Conservation (phyloP, 2,797 vertebrate species). For the Cercopithecus diana region DNA sequence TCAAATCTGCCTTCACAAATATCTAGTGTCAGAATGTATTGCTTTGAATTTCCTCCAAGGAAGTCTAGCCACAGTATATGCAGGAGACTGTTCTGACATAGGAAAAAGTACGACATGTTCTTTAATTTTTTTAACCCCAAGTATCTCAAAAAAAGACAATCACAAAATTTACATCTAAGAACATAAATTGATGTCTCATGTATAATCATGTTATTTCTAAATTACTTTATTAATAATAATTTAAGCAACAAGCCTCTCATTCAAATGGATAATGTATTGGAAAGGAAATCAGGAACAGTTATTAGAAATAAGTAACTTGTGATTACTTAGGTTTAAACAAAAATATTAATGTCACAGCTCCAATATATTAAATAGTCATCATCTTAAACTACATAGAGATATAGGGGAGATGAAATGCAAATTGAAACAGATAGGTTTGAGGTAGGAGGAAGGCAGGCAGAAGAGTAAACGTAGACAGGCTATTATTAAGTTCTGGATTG, state of each 20-base stretch:
- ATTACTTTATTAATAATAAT: background rate
- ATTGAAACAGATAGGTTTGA: background rate
- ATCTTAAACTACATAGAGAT: background rate
- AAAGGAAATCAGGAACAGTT: background rate
- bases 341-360: background rate
- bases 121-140: background rate
- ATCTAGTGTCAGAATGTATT: background rate
- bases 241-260: background rate
- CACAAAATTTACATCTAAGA: background rate
- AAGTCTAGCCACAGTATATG: background rate
- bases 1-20: background rate
- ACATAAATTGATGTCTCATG: background rate
- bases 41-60: background rate
- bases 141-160: background rate
- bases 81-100: background rate
- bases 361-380: background rate
- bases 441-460: background rate
- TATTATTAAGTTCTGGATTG: background rate
- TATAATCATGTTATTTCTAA: background rate
- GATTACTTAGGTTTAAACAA: background rate
- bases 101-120: background rate
- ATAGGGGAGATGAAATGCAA: background rate
- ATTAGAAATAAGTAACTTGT: background rate
- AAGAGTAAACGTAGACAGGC: background rate
- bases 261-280: background rate